These are phyloP conservation scores for Forbesichthys papilliferus DNA, from an alignment of 2,113 vertebrate species.

Conservation along the genomic window DNA sequence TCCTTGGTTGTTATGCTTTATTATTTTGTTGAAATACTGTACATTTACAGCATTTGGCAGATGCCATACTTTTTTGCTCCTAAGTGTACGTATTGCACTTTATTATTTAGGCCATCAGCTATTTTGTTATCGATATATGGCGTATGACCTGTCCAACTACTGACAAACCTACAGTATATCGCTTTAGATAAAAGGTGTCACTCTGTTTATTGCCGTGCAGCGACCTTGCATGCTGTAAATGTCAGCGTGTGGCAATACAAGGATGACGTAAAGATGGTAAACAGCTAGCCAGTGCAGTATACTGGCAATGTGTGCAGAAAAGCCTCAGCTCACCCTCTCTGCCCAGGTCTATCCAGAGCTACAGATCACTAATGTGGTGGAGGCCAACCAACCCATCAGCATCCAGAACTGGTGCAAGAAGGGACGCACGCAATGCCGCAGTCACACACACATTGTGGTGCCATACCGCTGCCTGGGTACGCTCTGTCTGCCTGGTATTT, in stretches of 20 bases:
- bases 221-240: too few species aligned
- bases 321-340: background rate
- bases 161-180: too few species aligned
- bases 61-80: too few species aligned
- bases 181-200: too few species aligned
- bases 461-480: constrained; percentile 97
- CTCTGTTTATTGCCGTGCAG: too few species aligned
- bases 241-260: background rate
- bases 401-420: constrained; percentile 97
- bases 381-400: constrained; percentile 94
- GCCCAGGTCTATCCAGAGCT: constrained; percentile 91
- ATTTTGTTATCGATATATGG: too few species aligned
- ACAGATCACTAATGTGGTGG: constrained; percentile 97
- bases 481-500: constrained; percentile 33
- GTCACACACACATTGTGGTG: constrained; percentile 90
- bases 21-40: too few species aligned
- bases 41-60: too few species aligned
- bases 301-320: background rate
- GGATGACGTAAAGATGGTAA: background rate
- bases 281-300: background rate
- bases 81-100: too few species aligned
- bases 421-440: constrained; percentile 88
- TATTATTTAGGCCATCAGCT: too few species aligned
- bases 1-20: too few species aligned
- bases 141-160: too few species aligned